These are phyloP conservation scores for Polypedilum pembai DNA, from an alignment of 1,140 invertebrate species.

Conservation along the genomic window DNA sequence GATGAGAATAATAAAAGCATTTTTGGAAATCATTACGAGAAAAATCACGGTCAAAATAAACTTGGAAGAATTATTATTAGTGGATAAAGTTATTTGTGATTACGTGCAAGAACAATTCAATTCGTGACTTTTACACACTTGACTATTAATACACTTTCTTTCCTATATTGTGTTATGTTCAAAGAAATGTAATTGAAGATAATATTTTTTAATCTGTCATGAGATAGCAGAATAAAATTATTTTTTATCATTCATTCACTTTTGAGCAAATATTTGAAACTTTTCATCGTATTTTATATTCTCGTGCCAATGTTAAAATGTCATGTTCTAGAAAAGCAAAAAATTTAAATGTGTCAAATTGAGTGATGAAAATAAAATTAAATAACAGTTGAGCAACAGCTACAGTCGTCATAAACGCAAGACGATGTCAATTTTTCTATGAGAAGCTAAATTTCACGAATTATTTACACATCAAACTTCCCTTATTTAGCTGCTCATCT, in stretches of 20 bases:
- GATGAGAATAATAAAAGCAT: not conserved
- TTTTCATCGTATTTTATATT: too few species aligned
- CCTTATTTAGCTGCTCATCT: not conserved
- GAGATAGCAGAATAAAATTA: too few species aligned
- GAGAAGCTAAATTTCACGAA: not conserved
- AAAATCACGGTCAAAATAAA: too few species aligned
- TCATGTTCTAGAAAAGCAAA: not conserved
- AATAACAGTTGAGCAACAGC: constrained; percentile 12
- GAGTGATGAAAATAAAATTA: constrained; percentile 13
- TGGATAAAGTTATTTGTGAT: constrained; percentile 18
- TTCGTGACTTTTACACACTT: not conserved
- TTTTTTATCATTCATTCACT: too few species aligned
- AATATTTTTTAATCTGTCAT: too few species aligned
- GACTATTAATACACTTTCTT: too few species aligned
- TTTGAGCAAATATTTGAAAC: too few species aligned
- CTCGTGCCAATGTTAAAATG: not conserved
- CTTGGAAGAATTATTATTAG: not conserved
- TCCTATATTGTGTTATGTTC: too few species aligned
- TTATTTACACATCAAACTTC: not conserved
- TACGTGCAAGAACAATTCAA: constrained; percentile 1
- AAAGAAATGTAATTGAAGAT: too few species aligned
- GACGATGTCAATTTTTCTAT: constrained; percentile 1
- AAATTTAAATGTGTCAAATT: not conserved
- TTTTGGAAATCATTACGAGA: too few species aligned
- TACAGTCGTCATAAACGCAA: not conserved